Evolutionary conservation across 2,797 vertebrate genomes (phyloP), one percentile per base, ranked within the genome.

Genomic region (Ctenosaura bakeri): DNA sequence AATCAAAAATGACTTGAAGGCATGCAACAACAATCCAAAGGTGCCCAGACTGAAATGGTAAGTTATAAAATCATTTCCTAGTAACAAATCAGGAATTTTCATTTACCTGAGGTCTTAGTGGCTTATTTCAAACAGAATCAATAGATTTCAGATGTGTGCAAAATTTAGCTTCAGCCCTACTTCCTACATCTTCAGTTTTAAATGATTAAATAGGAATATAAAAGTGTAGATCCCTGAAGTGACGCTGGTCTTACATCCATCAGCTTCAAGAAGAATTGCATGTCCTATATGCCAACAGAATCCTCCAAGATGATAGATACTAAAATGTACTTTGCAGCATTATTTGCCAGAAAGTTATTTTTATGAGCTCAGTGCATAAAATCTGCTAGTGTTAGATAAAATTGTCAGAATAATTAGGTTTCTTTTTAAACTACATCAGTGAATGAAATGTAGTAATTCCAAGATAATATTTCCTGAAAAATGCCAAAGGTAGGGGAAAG

Each of bases 331-430:
- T 95, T 91, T 94, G 87, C 52, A 93, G 79, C 80, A 90, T 93
- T 95, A 93, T 93, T 95, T 90, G 89, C 91, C 89, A 93, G 76
- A 2, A 95, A 95, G 90, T 91, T 93, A 91, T 93, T 94, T 95
- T 94, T 87, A 92, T 91, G 91, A 71, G 83, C 86, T 95, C 22
- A 84, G 74, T 90, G 91, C 87, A 88, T 94, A 94, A 94, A 95
- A 94, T 94, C 95, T 96, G 95, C 93, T 95, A 91, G 82, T 42
- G 85, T 93, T 92, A 96, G 94, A 96, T 96, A 96, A 96, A 96
- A 95, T 96, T 96, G 91, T 95, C 82, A 89, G 92, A 95, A 94
- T 95, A 95, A 96, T 95, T 93, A 94, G 2, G 35, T 94, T 85
- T 86, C 82, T 94, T 94, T 90, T 18, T 64, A 88, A 91, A 88